These are phyloP conservation scores for Ciconia maguari DNA, from an alignment of 2,113 vertebrate genomes.

Conservation along the genomic window DNA sequence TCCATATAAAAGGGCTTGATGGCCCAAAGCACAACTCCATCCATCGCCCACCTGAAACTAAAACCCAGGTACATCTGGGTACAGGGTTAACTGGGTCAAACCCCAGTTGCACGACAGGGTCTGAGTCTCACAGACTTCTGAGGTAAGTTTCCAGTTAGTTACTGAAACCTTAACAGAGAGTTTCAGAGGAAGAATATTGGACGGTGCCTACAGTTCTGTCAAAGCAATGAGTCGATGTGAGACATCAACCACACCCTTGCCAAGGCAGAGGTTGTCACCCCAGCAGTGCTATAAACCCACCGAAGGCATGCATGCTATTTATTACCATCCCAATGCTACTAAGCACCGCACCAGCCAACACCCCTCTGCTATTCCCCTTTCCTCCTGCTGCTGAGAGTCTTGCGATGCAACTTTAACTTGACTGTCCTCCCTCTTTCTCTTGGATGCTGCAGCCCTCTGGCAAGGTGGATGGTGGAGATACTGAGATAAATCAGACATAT, in stretches of 20 bases:
- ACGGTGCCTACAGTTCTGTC: neutral
- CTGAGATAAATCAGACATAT: neutral
- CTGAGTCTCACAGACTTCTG: neutral
- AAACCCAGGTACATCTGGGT: neutral
- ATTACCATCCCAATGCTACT: neutral
- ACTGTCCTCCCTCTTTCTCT: neutral
- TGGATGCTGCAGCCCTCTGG: neutral
- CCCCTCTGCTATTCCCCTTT: neutral
- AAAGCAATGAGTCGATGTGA: neutral
- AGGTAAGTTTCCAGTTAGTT: neutral
- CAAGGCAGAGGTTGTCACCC: neutral
- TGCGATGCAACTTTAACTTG: neutral
- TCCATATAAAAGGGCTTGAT: neutral
- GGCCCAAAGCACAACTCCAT: neutral
- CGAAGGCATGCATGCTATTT: neutral
- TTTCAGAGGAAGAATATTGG: neutral
- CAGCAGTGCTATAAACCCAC: neutral
- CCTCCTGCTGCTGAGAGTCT: neutral
- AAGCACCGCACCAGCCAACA: neutral
- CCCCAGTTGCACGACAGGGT: accelerated
- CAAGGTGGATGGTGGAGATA: neutral
- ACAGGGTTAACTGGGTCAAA: neutral
- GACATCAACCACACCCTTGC: slow-evolving; percentile 12
- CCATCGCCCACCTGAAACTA: neutral
- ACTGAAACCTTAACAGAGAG: neutral